Evolutionary conservation across 2,888 invertebrate genomes (phyloP).

Genomic region (Stramonita haemastoma): DNA sequence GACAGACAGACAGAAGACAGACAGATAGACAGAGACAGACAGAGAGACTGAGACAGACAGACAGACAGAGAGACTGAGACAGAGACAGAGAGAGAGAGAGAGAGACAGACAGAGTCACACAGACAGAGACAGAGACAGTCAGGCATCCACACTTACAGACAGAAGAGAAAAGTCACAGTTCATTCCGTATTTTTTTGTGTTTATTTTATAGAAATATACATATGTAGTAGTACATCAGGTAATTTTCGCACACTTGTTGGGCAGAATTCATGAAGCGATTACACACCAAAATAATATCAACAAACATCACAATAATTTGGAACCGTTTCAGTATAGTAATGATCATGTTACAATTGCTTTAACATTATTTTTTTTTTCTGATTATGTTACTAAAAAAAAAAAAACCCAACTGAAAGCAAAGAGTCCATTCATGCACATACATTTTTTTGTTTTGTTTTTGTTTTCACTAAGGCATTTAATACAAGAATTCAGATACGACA

Average conservation of each 20-base stretch:
- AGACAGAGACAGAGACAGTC: background rate
- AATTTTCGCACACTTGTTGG: background rate
- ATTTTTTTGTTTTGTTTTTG: too few relatives aligned
- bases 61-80: too few relatives aligned
- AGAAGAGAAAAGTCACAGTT: background rate
- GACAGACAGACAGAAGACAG: too few relatives aligned
- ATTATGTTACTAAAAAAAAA: too few relatives aligned
- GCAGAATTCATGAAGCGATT: constrained; percentile 1
- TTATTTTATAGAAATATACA: constrained; percentile 17
- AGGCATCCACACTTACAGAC: background rate
- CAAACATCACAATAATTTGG: constrained; percentile 14
- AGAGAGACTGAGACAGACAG: too few relatives aligned
- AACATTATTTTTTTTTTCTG: too few relatives aligned
- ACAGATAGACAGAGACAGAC: background rate
- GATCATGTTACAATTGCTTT: too few relatives aligned
- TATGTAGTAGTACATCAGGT: background rate
- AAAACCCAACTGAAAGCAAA: too few relatives aligned
- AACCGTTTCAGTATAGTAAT: background rate
- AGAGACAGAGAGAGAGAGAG: constrained; percentile 5
- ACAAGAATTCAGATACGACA: too few relatives aligned
- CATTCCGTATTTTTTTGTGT: background rate
- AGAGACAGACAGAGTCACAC: background rate
- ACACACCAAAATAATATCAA: constrained; percentile 2
- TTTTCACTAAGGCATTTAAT: too few relatives aligned
- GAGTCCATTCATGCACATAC: too few relatives aligned